Percentiles rank a stretch among this genome's conserved stretches.
phyloP scores from a whole-genome alignment of 2,113 vertebrate species.

The Argyrosomus japonicus region DNA sequence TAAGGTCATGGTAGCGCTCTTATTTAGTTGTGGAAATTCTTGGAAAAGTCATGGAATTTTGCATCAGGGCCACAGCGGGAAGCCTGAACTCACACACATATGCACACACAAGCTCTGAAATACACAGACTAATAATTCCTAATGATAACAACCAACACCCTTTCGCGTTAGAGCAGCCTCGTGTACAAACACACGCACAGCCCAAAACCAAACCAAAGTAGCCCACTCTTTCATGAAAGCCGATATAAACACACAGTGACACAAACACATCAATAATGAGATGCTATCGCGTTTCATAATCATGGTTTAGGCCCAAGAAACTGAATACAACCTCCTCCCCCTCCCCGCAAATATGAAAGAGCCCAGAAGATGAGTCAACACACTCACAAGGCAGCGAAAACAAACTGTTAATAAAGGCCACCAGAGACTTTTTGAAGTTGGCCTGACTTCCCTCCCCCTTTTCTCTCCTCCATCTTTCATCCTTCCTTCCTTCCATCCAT shows the following conservation, averaged over 20 bases:
- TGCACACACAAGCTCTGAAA: slow-evolving; percentile 3
- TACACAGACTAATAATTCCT: slow-evolving; percentile 2
- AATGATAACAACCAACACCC: neutral
- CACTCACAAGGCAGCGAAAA: slow-evolving; percentile 52
- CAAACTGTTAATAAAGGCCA: slow-evolving; percentile 43
- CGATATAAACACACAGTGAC: slow-evolving; percentile 47
- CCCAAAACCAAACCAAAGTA: slow-evolving; percentile 18
- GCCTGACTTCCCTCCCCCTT: slow-evolving; percentile 24
- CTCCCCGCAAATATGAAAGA: slow-evolving; percentile 46
- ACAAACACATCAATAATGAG: slow-evolving; percentile 57
- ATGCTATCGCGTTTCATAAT: slow-evolving; percentile 66
- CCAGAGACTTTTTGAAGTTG: slow-evolving; percentile 35
- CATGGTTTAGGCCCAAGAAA: slow-evolving; percentile 43
- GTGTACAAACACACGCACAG: slow-evolving; percentile 14
- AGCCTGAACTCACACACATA: slow-evolving; percentile 2
- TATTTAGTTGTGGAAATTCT: slow-evolving; percentile 52
- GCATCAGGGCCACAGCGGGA: slow-evolving; percentile 35
- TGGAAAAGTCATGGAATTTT: slow-evolving; percentile 51
- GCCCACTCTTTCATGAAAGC: slow-evolving; percentile 39
- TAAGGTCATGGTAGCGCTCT: slow-evolving; percentile 41
- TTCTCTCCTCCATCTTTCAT: slow-evolving; percentile 20
- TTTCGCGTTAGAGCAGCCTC: neutral
- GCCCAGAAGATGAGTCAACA: slow-evolving; percentile 56
- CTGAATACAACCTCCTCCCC: slow-evolving; percentile 29
- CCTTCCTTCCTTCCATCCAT: slow-evolving; percentile 1